Base-by-base conservation (phyloP, 2,888 invertebrate species). In the Bombylius major region DNA sequence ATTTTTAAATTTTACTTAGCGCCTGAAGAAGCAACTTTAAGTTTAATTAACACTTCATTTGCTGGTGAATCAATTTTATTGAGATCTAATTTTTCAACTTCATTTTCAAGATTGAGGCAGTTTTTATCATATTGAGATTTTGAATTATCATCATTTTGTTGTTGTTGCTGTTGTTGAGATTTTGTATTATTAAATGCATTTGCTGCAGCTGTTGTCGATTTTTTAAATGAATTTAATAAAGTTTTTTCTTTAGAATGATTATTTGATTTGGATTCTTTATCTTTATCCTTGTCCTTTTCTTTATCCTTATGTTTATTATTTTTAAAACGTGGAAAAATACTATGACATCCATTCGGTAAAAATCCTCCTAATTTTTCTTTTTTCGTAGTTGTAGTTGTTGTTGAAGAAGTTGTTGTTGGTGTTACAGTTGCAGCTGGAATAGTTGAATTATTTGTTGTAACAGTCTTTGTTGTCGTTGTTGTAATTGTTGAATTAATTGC, bases 301-400 rank as follows among this genome's bases (percentile, higher is more conserved):
- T 63, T 64, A 49, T 61, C 60, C 50, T 63, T 72, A 59, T 73
- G 67, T 60, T 72, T 72, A 61, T 68, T 70, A 60, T 72, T 72
- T 58, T 73, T 73, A 57, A 73, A 73, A 51, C 73, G 69, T 59
- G 73, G 73, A 62, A 73, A 73, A 60, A 73, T 73, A 59, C 54
- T 58, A 39, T 60, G 60, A 42, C 73, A 73, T 55, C 73, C 72
- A 56, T 73, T 73, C 53, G 73, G 73, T 59, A 73, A 62, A 59
- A 73, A 73, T 11, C 73, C 73, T 44, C 70, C 71, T n/a, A 73
- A 62, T 61, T 73, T 73, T 50, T 73, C 73, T 58, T 73, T 73
- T 62, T 73, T 73, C 14, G 65, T 62, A 5, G 70, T 66, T 34
- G 65, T 62, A 51, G 66, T 55, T 13, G 64, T 51, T 51, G 62